These are phyloP conservation scores for Nerophis lumbriciformis DNA, from an alignment of 2,113 vertebrate genomes.

Conservation along the genomic window DNA sequence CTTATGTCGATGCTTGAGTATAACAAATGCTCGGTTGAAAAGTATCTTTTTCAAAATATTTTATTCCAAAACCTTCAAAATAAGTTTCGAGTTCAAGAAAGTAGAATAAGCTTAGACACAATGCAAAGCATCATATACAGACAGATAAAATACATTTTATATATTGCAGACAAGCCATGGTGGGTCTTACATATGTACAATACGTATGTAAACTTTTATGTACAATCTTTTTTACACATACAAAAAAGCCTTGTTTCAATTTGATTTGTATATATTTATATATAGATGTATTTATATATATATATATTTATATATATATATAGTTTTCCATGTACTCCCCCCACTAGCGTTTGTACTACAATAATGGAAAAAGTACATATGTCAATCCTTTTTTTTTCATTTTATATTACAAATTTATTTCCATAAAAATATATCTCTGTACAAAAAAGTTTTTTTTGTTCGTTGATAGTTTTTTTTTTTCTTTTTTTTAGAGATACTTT, in stretches of 20 bases:
- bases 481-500: constrained; percentile 50
- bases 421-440: constrained; percentile 99
- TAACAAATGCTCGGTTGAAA: constrained; percentile 16
- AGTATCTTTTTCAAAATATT: constrained; percentile 82
- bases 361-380: constrained; percentile 83
- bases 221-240: constrained; percentile 98
- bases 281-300: constrained; percentile 44
- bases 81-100: constrained; percentile 98
- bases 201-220: constrained; percentile 92
- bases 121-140: constrained; percentile 99
- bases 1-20: background rate
- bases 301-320: constrained; percentile 39
- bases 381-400: constrained; percentile 77
- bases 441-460: constrained; percentile 80
- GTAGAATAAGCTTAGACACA: constrained; percentile 90
- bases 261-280: constrained; percentile 75
- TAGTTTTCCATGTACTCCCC: constrained; percentile 73
- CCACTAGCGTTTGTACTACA: constrained; percentile 90
- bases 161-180: constrained; percentile 96
- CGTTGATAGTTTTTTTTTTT: constrained; percentile 55
- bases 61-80: constrained; percentile 99
- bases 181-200: constrained; percentile 97
- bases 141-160: constrained; percentile 98
- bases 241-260: constrained; percentile 75
- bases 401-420: constrained; percentile 98